phyloP scores from a whole-genome alignment of 2,113 vertebrate genomes.

The Elgaria multicarinata region DNA sequence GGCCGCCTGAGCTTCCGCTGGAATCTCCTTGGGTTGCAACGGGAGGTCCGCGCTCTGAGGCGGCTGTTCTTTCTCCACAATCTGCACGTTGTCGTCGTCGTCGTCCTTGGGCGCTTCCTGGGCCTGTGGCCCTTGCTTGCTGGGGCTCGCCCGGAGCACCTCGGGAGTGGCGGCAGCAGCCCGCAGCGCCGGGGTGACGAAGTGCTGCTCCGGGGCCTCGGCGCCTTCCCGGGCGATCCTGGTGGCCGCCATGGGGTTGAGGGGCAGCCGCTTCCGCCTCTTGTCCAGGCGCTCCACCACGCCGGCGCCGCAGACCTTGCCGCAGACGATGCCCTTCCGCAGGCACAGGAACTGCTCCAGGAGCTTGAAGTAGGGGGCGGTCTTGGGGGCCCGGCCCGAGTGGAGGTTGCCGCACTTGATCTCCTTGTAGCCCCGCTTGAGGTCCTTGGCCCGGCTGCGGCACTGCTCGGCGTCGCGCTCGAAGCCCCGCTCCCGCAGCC shows the following conservation, averaged over 20 bases:
- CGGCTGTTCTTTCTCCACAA: not conserved
- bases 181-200: not conserved
- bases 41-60: too few species aligned
- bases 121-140: rapidly evolving
- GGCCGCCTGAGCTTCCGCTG: not conserved
- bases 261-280: not conserved
- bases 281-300: constrained; percentile 11
- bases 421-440: constrained; percentile 68
- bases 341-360: constrained; percentile 22
- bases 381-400: constrained; percentile 59
- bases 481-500: constrained; percentile 65
- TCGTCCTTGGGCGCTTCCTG: not conserved
- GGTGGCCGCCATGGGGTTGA: not conserved
- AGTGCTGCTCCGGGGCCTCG: not conserved
- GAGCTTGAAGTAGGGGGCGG: constrained; percentile 5
- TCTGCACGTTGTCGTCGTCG: not conserved
- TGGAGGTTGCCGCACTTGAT: constrained; percentile 65
- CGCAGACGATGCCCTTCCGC: constrained; percentile 2
- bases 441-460: constrained; percentile 72
- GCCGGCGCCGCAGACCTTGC: not conserved
- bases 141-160: not conserved
- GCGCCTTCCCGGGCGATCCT: not conserved
- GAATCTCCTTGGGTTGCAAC: not conserved
- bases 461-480: constrained; percentile 68
- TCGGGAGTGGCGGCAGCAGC: too few species aligned